phyloP scores from a whole-genome alignment of 2,888 invertebrate genomes.

The Volucella inanis region DNA sequence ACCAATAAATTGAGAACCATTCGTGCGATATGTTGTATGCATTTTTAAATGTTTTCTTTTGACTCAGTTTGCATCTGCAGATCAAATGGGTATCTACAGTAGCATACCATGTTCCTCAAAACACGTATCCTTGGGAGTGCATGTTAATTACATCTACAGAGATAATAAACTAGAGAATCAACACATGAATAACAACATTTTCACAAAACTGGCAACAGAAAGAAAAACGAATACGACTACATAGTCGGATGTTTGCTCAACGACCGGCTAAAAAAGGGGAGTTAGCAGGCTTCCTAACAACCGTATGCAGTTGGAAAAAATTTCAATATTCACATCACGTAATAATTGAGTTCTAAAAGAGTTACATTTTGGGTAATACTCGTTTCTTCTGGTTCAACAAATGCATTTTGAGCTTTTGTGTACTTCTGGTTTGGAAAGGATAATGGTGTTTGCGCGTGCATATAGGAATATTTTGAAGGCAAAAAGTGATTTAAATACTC shows the following conservation, averaged over 20 bases:
- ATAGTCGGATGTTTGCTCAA: conserved; percentile 6
- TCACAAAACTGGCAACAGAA: conserved; percentile 31
- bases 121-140: conserved; percentile 60
- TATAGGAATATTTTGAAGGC: conserved; percentile 13
- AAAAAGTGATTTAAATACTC: conserved; percentile 36
- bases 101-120: neutral
- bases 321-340: conserved; percentile 67
- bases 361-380: conserved; percentile 57
- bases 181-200: conserved; percentile 68
- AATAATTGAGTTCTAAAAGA: conserved; percentile 72
- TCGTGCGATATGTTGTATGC: conserved; percentile 57
- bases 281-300: neutral
- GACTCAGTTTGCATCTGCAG: conserved; percentile 22
- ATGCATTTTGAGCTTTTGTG: conserved; percentile 1
- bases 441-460: conserved; percentile 50
- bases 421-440: conserved; percentile 51
- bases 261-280: conserved; percentile 18
- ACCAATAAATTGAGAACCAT: conserved; percentile 50
- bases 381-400: conserved; percentile 20
- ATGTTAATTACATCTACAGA: conserved; percentile 68
- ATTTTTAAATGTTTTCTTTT: conserved; percentile 20
- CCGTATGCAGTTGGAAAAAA: conserved; percentile 55
- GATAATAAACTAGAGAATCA: conserved; percentile 67
- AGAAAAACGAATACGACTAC: neutral
- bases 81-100: conserved; percentile 40